Base-by-base conservation (phyloP, 2,888 invertebrate species). In the Celastrina argiolus region DNA sequence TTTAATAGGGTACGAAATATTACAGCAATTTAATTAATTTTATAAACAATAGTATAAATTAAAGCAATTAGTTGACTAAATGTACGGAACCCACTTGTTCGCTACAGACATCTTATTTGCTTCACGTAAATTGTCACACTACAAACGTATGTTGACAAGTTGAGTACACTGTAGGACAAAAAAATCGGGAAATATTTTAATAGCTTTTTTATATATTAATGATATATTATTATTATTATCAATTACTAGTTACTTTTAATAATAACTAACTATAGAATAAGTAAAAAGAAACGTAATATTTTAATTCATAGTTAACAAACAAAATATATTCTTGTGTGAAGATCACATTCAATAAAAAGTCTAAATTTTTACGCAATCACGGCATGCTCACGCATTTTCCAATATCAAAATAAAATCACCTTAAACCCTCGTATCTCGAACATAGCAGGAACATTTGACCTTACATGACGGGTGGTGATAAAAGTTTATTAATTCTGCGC, bases 61-160 rank as follows among this genome's bases (percentile, higher is more conserved):
- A 51, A 26, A 22, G 22, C 5, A 51, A 51, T 51, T 26, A 22
- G 22, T 51, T 51, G 22, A 22, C 22, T 51, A 26, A 22, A 51
- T 51, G 51, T 22, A 51, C 1, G 45, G 31, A 18, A 56, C 64
- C 70, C 75, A 71, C 71, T 72, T 63, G 70, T 74, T 73, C 76
- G 72, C 66, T 69, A 71, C 68, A 70, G 70, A 51, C 51, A 22
- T 71, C 28, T 58, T 58, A 74, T 74, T 76, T 74, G 74, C 76
- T 76, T 72, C 71, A 76, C 73, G 76, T 76, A 80, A 80, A 81
- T 81, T 81, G 80, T 81, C 79, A 77, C 77, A 79, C 76, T 76
- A 75, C 68, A 70, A 73, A 73, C 73, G 70, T 74, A 74, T 76
- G 76, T 75, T 77, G 77, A 78, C 77, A 76, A 77, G 76, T 66